Base-by-base conservation (phyloP, 1,140 invertebrate genomes). In the Maniola jurtina region DNA sequence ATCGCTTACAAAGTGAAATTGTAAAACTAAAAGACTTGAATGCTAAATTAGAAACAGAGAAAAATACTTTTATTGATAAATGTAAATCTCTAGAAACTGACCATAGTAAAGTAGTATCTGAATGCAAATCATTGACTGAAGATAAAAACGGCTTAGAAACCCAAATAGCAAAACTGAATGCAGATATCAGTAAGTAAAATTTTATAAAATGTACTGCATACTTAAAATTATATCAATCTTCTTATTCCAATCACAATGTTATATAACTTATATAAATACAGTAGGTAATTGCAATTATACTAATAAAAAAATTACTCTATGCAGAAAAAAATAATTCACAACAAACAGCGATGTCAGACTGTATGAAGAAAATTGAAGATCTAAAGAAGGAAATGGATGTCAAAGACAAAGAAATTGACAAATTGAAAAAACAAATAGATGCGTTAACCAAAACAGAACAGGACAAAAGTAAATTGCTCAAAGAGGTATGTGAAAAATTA, bases 91-190 rank as follows among this genome's bases (percentile, higher is more conserved):
- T 81, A 73, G 89, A 92, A 79, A 77, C 76, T 40, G 92, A 88
- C 73, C 92, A 80, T 80, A 81, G 76, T 62, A 82, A 80, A 66
- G 73, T 76, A 38, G 16, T 68, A 10, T 66, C 76, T 15, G 84
- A 85, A 60, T 84, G 89, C 71, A 91, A 91, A 66, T 78, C 90
- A 67, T 0, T 55, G 11, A 25, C 52, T 11, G 84, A 93, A 79
- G 91, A 91, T 77, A 94, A 92, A 60, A 93, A 92, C 72, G 92
- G 89, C 70, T 77, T 94, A 54, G 92, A 94, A 68, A 82, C 92
- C 64, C 88, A 93, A 77, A 89, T 93, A 16, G 75, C 68, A 54
- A 92, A 93, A 77, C 79, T 93, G 16, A 94, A 93, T 71, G 65
- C 79, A 33, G 93, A 94, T 61, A 74, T 92, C 60, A 91, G 88